A percentile compares a stretch with the other conserved stretches of the same genome.
phyloP scores from a whole-genome alignment of 2,113 vertebrate species.

The Perca flavescens region DNA sequence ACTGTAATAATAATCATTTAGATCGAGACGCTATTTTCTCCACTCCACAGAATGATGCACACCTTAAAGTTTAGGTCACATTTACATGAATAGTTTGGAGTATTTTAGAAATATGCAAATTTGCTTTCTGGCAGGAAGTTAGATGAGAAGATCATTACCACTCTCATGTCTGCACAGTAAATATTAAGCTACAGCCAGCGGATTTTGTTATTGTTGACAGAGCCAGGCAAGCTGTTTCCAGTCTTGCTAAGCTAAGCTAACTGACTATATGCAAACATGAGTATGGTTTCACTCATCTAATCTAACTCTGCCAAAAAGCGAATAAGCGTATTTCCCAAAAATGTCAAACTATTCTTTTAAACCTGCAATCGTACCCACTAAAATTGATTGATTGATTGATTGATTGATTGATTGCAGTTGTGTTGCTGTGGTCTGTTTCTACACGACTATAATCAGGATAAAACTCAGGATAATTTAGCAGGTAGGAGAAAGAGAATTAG shows the following conservation, averaged over 20 bases:
- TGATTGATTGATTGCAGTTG: background rate
- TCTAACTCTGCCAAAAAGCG: no score
- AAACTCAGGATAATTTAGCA: slow-evolving; percentile 6
- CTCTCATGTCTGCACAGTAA: background rate
- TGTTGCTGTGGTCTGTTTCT: background rate
- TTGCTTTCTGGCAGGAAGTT: no score
- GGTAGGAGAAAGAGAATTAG: background rate
- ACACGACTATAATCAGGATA: background rate
- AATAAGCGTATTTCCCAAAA: background rate
- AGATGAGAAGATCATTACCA: no score
- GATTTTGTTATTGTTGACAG: no score
- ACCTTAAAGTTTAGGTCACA: background rate
- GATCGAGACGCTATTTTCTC: background rate
- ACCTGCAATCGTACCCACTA: background rate
- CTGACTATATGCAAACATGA: no score
- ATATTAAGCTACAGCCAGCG: background rate
- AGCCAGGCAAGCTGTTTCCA: no score
- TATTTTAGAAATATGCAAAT: background rate
- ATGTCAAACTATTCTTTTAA: background rate
- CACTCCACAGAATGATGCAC: background rate
- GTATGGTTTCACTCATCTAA: no score
- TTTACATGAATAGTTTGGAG: background rate
- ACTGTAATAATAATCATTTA: background rate
- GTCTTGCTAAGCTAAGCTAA: no score
- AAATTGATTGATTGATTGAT: background rate